Evolutionary conservation across 2,797 vertebrate species (phyloP).

Genomic region (Ceryle rudis): DNA sequence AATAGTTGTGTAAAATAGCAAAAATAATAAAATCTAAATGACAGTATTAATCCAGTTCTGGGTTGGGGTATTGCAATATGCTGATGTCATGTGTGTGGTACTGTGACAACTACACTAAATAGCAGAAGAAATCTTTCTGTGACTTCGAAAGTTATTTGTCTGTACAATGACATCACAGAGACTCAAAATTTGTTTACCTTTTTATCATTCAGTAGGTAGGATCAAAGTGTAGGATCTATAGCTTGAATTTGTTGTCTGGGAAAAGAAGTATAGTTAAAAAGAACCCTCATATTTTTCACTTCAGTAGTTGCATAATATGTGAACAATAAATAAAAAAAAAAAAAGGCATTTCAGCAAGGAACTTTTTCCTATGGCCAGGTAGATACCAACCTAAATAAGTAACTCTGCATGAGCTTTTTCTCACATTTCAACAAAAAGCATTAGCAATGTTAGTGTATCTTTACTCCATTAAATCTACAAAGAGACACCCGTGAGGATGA

Average conservation of each 20-base stretch:
- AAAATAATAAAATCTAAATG: neutral
- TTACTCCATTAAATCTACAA: neutral
- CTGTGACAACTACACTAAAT: neutral
- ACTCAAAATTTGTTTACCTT: neutral
- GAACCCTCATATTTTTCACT: neutral
- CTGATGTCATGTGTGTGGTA: neutral
- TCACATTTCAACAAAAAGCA: neutral
- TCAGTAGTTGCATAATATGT: neutral
- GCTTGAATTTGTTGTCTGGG: neutral
- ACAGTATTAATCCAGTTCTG: neutral
- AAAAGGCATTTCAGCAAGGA: neutral
- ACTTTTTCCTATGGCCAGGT: neutral
- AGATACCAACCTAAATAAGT: neutral
- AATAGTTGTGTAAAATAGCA: neutral
- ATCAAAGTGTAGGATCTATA: neutral
- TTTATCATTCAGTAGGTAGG: neutral
- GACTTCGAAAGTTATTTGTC: neutral
- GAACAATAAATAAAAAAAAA: neutral
- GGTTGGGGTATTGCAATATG: neutral
- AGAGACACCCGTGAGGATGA: neutral
- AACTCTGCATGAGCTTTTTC: neutral
- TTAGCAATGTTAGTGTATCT: neutral
- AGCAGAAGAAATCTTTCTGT: neutral
- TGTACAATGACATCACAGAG: neutral
- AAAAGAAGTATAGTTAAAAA: neutral